Conservation (phyloP, 2,113 vertebrate species). For the Ammodytes dubius region DNA sequence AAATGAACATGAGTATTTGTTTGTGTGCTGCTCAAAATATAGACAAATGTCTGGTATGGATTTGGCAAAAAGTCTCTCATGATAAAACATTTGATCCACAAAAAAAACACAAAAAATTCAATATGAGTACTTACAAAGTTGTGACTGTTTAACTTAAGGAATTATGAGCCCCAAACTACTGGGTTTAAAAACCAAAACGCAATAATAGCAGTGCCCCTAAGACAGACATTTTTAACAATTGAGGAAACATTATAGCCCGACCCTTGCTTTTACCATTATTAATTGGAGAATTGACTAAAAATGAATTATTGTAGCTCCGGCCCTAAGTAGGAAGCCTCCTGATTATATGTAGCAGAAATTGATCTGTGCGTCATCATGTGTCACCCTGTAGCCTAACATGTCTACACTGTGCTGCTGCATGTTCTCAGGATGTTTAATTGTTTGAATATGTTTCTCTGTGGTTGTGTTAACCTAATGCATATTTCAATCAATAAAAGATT, state of each 20-base stretch:
- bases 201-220: neutral
- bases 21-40: neutral
- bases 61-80: neutral
- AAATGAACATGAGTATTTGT: neutral
- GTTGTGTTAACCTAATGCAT: conserved; percentile 33
- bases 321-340: conserved; percentile 69
- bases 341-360: conserved; percentile 33
- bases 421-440: conserved; percentile 63
- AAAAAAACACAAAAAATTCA: neutral
- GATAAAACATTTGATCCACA: neutral
- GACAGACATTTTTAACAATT: neutral
- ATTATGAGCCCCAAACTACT: neutral
- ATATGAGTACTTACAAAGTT: neutral
- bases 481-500: conserved; percentile 71
- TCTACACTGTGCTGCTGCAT: conserved; percentile 13
- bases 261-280: conserved; percentile 1
- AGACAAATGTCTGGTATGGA: neutral
- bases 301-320: neutral
- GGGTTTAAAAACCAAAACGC: neutral
- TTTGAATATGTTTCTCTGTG: conserved; percentile 25
- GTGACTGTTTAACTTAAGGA: neutral
- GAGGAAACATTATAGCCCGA: neutral
- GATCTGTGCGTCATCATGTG: conserved; percentile 8
- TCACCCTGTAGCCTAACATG: neutral
- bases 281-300: conserved; percentile 6